Percentiles rank a stretch among this genome's conserved stretches.
Evolutionary conservation across 2,797 vertebrate genomes (phyloP).

Genomic region (Salmo trutta): DNA sequence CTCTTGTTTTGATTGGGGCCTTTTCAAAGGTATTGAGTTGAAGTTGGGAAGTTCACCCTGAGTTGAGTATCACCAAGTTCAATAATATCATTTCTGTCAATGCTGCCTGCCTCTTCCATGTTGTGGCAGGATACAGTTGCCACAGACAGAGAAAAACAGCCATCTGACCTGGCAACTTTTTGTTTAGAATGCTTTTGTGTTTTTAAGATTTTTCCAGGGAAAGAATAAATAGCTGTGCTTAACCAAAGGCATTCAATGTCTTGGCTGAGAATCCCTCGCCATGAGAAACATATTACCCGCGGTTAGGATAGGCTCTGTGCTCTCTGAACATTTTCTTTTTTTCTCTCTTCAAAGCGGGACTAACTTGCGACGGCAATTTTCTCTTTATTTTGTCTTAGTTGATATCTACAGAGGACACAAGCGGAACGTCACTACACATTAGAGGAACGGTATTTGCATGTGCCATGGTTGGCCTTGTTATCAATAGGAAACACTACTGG

Average conservation of each 20-base stretch:
- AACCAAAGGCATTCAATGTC: constrained; percentile 70
- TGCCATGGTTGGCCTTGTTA: constrained; percentile 21
- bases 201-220: constrained; percentile 59
- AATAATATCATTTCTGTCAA: constrained; percentile 31
- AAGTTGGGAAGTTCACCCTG: constrained; percentile 54
- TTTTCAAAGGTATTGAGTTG: constrained; percentile 39
- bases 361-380: constrained; percentile 46
- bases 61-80: constrained; percentile 42
- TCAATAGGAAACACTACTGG: background rate
- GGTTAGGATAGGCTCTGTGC: constrained; percentile 52
- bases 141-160: constrained; percentile 44
- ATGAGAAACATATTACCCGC: constrained; percentile 70
- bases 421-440: constrained; percentile 12
- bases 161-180: constrained; percentile 23
- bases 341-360: constrained; percentile 37
- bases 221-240: constrained; percentile 68
- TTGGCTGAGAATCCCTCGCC: constrained; percentile 53
- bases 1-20: constrained; percentile 54
- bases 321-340: constrained; percentile 23
- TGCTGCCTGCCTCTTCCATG: constrained; percentile 24
- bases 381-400: constrained; percentile 24
- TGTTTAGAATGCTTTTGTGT: constrained; percentile 65
- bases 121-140: constrained; percentile 34
- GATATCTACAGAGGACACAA: constrained; percentile 14
- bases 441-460: background rate